Conservation (phyloP, 2,797 vertebrate species). For the Syngnathus acus region DNA sequence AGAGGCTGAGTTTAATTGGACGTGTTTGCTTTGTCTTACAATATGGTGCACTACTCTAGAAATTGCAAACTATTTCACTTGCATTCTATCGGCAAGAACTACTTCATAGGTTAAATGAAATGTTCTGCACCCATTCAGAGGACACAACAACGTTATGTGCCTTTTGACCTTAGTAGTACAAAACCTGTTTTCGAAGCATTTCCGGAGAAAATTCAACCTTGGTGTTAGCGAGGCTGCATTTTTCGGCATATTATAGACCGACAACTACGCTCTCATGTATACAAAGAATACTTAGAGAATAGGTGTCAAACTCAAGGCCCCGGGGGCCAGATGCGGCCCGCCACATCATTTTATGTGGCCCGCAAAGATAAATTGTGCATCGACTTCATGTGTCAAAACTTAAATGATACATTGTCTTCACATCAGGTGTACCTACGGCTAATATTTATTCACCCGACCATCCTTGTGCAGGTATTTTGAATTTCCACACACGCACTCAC, state of each 20-base stretch:
- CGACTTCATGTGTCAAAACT: too few relatives aligned
- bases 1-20: slow-evolving; percentile 5
- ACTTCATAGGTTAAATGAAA: neutral
- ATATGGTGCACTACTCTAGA: neutral
- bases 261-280: neutral
- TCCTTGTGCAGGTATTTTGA: too few relatives aligned
- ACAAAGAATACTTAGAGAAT: neutral
- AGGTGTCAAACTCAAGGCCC: too few relatives aligned
- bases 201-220: neutral
- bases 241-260: neutral
- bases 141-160: neutral
- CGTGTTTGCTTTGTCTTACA: neutral
- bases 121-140: neutral
- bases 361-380: too few relatives aligned
- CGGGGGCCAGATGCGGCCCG: too few relatives aligned
- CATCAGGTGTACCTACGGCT: too few relatives aligned
- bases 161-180: neutral
- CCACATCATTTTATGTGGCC: too few relatives aligned
- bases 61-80: neutral
- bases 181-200: neutral
- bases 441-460: too few relatives aligned
- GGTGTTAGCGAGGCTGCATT: neutral
- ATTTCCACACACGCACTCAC: too few relatives aligned
- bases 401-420: too few relatives aligned
- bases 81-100: neutral